Percentiles rank a stretch among this genome's conserved stretches.
These are phyloP conservation scores for Trichomycterus rosablanca DNA, from an alignment of 2,113 vertebrate species.

Conservation along the genomic window DNA sequence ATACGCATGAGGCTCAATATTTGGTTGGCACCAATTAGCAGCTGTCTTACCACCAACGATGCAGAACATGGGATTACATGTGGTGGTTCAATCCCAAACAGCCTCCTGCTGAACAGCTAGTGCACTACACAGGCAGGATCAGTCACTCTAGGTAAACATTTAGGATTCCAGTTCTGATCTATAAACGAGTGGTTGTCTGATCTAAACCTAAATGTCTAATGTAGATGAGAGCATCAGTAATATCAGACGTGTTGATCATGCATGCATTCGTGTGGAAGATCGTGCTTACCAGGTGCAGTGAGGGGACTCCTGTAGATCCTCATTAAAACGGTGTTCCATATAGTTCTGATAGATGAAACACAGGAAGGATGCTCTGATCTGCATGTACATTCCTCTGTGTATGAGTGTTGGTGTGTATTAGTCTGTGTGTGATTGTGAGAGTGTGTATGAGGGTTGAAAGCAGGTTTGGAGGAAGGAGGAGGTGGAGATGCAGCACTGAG, in stretches of 20 bases:
- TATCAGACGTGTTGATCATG: not conserved
- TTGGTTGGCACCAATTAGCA: not conserved
- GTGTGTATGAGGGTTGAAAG: not conserved
- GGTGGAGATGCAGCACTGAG: slow-evolving; percentile 13
- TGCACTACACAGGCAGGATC: slow-evolving; percentile 1
- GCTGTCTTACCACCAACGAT: not conserved
- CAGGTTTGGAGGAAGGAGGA: not conserved
- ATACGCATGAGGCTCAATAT: too few relatives aligned
- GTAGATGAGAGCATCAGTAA: too few relatives aligned
- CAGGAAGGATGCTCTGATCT: not conserved
- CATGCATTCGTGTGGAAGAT: not conserved
- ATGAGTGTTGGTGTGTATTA: not conserved
- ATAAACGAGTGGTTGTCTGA: not conserved
- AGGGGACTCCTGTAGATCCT: not conserved
- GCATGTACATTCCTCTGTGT: slow-evolving; percentile 5
- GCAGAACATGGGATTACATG: not conserved
- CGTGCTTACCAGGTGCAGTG: slow-evolving; percentile 26
- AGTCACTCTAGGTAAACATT: slow-evolving; percentile 1
- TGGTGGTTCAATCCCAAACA: slow-evolving; percentile 1
- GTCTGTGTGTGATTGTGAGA: not conserved
- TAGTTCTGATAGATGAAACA: too few relatives aligned
- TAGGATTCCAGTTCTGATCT: not conserved
- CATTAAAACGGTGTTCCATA: not conserved
- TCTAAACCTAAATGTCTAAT: too few relatives aligned
- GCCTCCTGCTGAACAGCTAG: not conserved